Evolutionary conservation across 2,113 vertebrate genomes (phyloP), one percentile per base, ranked within the genome.

Genomic region (Maylandia zebra): DNA sequence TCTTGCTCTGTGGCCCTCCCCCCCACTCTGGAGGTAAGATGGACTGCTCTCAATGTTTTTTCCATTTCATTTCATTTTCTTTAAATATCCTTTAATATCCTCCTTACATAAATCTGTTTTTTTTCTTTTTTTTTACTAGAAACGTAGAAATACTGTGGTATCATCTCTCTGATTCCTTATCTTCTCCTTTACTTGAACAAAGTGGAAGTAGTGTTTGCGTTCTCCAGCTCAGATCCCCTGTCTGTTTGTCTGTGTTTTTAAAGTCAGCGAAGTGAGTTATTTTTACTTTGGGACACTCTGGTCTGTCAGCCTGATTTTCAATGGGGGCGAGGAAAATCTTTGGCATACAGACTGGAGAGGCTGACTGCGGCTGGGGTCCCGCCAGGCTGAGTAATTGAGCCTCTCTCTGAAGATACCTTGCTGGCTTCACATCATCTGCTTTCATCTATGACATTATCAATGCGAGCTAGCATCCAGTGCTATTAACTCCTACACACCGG

Each of bases 1-100:
- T 99, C 32, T 95, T 99, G 36, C 96, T 99, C 9, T 99, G 98
- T 5, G 98, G 98, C 4, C 98, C 98, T 2, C 96, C 96, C 3
- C 89, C 91, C 3, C 93, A 97, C 90, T 95, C 95, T 57, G 96
- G 96, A 96, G 98, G 98, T 99, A 97, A 96, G 92, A 59, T 11
- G 22, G 61, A 24, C 32, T 52, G 27, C 9, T 84, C 38, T 59
- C 24, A 30, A 45, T 45, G 64, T 48, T 43, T 61, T 36, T 4
- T 12, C 85, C 24, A 14, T 59, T 19, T 27, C 8, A 71, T 71
- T 74, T 30, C 1, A 30, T 76, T 76, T 76, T 76, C 8, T 76
- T 43, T 16, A 1, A 9, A 24, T 50, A 53, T 16, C 19, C 81
- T 87, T 76, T 32, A 13, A 66, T 17, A 38, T 43, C 56, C 27